phyloP scores from a whole-genome alignment of 64 coral and sea anemone species.

The Porites australiensis region DNA sequence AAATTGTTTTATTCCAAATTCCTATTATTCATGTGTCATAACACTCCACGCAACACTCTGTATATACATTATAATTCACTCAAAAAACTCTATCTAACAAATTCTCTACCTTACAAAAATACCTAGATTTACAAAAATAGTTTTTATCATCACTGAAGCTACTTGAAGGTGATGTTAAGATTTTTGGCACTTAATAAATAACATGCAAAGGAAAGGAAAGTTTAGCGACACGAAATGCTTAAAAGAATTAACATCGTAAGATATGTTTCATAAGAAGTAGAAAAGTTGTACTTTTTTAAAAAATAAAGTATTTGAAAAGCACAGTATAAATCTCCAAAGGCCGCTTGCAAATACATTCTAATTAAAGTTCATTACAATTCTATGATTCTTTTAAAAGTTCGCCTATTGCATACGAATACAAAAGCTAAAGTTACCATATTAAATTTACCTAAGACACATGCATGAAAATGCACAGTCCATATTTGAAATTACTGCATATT shows the following conservation, averaged over 20 bases:
- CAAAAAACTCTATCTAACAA: conserved; percentile 13
- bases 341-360: background rate
- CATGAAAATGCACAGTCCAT: background rate
- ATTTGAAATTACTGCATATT: background rate
- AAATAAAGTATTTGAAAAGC: background rate
- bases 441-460: too few species aligned
- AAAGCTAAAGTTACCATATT: background rate
- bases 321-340: background rate
- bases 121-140: conserved; percentile 54
- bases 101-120: conserved; percentile 18
- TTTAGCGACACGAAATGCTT: background rate
- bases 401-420: background rate
- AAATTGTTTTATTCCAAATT: conserved; percentile 34
- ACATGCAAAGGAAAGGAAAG: background rate
- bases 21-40: background rate
- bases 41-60: background rate
- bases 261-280: background rate
- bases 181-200: background rate
- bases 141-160: background rate
- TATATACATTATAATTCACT: conserved; percentile 24
- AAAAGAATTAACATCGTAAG: background rate
- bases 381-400: background rate
- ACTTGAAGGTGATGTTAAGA: background rate
- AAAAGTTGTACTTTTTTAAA: background rate
- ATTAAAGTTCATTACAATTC: background rate